Conservation (phyloP, 2,113 vertebrate species). For the Phoenicopterus ruber region DNA sequence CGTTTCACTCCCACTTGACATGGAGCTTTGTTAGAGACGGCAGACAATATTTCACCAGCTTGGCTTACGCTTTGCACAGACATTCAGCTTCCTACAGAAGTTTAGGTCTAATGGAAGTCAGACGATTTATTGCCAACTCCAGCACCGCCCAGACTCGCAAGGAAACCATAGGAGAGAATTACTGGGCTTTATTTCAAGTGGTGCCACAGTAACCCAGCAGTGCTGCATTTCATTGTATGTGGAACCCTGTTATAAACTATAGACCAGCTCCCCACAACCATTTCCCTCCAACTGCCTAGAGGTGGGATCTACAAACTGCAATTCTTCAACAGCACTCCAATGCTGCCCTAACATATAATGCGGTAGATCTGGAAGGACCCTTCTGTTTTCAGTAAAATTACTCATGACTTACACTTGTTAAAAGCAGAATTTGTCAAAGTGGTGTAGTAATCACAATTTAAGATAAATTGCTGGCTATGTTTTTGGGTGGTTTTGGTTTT, state of each 20-base stretch:
- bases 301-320: neutral
- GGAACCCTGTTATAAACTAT: constrained; percentile 19
- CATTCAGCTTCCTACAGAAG: neutral
- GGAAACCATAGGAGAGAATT: neutral
- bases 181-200: neutral
- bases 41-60: constrained; percentile 2
- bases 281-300: neutral
- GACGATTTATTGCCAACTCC: neutral
- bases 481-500: neutral
- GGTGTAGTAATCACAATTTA: neutral
- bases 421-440: neutral
- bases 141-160: neutral
- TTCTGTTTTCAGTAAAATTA: neutral
- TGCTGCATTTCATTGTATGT: neutral
- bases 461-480: neutral
- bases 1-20: neutral
- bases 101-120: neutral
- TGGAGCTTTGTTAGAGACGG: neutral
- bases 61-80: neutral
- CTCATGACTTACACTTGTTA: neutral
- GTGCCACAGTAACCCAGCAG: constrained; percentile 25
- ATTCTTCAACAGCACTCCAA: neutral
- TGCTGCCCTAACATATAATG: neutral
- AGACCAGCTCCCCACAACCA: neutral
- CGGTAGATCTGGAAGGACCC: neutral